Conservation (phyloP, 2,113 vertebrate species). For the Cricetomys ansorgei region DNA sequence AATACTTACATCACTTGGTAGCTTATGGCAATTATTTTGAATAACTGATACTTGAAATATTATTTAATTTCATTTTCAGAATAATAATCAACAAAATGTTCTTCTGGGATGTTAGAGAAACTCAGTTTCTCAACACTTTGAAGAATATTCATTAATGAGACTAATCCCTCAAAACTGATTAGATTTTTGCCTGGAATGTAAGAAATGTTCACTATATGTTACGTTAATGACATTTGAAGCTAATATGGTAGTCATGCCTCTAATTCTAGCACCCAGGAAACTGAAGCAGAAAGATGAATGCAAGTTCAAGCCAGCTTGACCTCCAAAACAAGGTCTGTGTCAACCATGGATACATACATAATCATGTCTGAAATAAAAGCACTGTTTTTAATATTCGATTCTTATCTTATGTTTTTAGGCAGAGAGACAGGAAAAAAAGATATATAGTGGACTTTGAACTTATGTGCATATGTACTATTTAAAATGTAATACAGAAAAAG, state of each 20-base stretch:
- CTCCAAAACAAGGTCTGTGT: too few relatives aligned
- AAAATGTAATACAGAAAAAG: background rate
- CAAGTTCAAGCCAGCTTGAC: background rate
- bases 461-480: background rate
- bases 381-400: background rate
- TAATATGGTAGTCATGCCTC: background rate
- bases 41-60: background rate
- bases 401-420: background rate
- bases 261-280: background rate
- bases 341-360: background rate
- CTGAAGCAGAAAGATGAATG: background rate
- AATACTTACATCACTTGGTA: background rate
- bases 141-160: background rate
- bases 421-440: background rate
- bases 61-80: constrained; percentile 28
- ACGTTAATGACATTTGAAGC: background rate
- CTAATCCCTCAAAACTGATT: background rate
- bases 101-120: background rate
- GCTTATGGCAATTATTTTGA: background rate
- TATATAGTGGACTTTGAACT: background rate
- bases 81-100: background rate
- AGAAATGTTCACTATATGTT: background rate
- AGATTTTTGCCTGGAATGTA: background rate
- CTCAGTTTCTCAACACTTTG: background rate
- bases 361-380: background rate